These are phyloP conservation scores for Zosterops borbonicus DNA, from an alignment of 2,113 vertebrate species.

Conservation along the genomic window DNA sequence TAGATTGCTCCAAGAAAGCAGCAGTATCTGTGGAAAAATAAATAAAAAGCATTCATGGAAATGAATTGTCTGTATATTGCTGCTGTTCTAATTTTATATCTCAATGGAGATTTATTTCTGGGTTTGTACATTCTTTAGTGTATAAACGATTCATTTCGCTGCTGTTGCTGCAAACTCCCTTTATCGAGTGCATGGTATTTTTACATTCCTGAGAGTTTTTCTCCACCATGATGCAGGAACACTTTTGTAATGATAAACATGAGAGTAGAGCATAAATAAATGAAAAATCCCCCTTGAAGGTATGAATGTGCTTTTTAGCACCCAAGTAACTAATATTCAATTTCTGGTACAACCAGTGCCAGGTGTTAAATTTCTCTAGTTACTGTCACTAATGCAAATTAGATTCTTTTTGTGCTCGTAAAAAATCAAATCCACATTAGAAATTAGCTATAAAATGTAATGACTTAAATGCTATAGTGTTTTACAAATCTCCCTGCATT, in stretches of 20 bases:
- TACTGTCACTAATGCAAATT: slow-evolving; percentile 89
- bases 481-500: slow-evolving; percentile 85
- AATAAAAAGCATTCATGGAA: slow-evolving; percentile 47
- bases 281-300: slow-evolving; percentile 77
- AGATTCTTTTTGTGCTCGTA: slow-evolving; percentile 84
- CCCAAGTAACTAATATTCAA: slow-evolving; percentile 82
- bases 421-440: slow-evolving; percentile 89
- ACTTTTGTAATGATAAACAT: slow-evolving; percentile 77
- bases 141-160: slow-evolving; percentile 72
- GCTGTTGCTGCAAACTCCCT: slow-evolving; percentile 42
- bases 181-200: slow-evolving; percentile 35
- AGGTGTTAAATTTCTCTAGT: slow-evolving; percentile 88
- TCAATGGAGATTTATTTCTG: slow-evolving; percentile 45
- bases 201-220: slow-evolving; percentile 69
- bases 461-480: slow-evolving; percentile 87
- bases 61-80: slow-evolving; percentile 28
- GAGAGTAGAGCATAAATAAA: slow-evolving; percentile 76
- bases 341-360: slow-evolving; percentile 79
- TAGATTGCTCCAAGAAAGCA: slow-evolving; percentile 12
- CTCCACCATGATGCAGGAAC: slow-evolving; percentile 69
- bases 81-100: slow-evolving; percentile 56
- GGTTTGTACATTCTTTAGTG: slow-evolving; percentile 47
- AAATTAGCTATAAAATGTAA: slow-evolving; percentile 89
- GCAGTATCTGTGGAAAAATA: slow-evolving; percentile 13
- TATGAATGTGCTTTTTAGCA: slow-evolving; percentile 76